Conservation (phyloP, 37 sponge, comb jelly and placozoan genomes). For the Theonella swinhoei region DNA sequence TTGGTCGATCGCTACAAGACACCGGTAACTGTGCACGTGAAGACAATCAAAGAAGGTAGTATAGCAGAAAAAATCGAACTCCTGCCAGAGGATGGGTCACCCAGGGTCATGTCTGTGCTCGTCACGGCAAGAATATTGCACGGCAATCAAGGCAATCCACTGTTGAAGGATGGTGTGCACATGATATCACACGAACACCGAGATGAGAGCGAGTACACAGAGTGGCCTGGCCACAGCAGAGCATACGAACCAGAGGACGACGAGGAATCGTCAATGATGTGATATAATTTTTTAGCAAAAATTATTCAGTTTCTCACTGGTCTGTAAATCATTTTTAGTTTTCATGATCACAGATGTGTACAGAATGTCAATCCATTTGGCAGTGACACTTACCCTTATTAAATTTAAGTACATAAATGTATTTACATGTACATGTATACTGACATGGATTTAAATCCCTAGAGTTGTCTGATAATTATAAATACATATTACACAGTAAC, state of each 20-base stretch:
- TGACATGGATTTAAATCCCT: too few species aligned
- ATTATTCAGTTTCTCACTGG: too few species aligned
- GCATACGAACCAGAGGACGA: neutral
- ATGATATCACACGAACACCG: constrained; percentile 65
- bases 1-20: constrained; percentile 21
- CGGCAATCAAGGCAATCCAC: constrained; percentile 69
- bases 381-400: neutral
- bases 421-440: neutral
- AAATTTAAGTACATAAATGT: neutral
- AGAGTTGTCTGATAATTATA: too few species aligned
- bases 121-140: constrained; percentile 69
- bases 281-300: neutral
- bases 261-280: neutral
- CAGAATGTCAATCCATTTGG: too few species aligned
- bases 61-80: constrained; percentile 65
- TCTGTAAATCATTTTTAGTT: too few species aligned
- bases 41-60: constrained; percentile 75
- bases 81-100: constrained; percentile 3
- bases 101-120: constrained; percentile 16
- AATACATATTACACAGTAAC: too few species aligned
- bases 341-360: too few species aligned
- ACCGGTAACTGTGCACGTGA: constrained; percentile 48
- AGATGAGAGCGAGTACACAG: constrained; percentile 68
- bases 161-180: constrained; percentile 74
- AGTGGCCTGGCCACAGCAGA: constrained; percentile 72